These are phyloP conservation scores for Girardinichthys multiradiatus DNA, from an alignment of 2,113 vertebrate species.

Conservation along the genomic window DNA sequence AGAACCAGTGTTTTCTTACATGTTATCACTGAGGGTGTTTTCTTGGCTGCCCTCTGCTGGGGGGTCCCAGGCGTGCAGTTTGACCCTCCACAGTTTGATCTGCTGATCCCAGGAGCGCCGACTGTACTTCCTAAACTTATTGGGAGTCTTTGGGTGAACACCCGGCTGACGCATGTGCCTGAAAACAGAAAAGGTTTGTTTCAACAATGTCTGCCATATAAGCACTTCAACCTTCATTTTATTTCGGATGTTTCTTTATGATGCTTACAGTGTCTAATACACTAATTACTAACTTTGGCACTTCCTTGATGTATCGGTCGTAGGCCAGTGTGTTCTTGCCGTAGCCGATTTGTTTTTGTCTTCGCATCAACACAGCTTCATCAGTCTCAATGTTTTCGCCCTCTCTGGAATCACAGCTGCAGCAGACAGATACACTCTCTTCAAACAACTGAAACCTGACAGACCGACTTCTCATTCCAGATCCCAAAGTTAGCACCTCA, in stretches of 20 bases:
- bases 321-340: slow-evolving; percentile 97
- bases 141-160: slow-evolving; percentile 94
- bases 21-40: slow-evolving; percentile 77
- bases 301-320: slow-evolving; percentile 90
- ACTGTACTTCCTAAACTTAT: slow-evolving; percentile 98
- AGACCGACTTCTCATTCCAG: too few relatives aligned
- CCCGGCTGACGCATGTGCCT: slow-evolving; percentile 90
- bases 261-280: too few relatives aligned
- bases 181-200: background rate
- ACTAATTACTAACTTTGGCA: slow-evolving; percentile 85
- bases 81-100: slow-evolving; percentile 95
- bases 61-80: slow-evolving; percentile 95
- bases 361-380: slow-evolving; percentile 87
- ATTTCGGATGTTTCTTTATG: background rate
- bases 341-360: slow-evolving; percentile 98
- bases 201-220: background rate
- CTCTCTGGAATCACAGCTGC: slow-evolving; percentile 92
- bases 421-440: background rate
- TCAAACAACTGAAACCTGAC: too few relatives aligned
- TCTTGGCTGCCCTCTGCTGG: slow-evolving; percentile 81
- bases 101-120: slow-evolving; percentile 98
- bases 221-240: background rate
- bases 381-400: slow-evolving; percentile 90
- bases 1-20: slow-evolving; percentile 75
- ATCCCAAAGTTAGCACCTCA: too few relatives aligned